A percentile compares a stretch with the other conserved stretches of the same genome.
These are phyloP conservation scores for Barbus barbus DNA, from an alignment of 2,113 vertebrate species.

Conservation along the genomic window DNA sequence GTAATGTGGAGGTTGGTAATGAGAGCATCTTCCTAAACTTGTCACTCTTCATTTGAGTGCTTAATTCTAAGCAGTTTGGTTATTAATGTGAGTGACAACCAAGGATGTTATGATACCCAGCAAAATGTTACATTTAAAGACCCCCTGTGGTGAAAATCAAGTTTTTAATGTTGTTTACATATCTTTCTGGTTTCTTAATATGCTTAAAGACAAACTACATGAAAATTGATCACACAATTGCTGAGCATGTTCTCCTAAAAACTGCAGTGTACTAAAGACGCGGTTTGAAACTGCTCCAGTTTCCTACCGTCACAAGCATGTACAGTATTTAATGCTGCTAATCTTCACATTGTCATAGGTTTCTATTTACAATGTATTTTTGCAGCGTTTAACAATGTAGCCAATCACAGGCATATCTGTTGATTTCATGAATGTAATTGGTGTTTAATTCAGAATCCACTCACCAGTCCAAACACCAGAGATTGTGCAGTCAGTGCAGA, in stretches of 20 bases:
- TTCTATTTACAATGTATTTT: too few relatives aligned
- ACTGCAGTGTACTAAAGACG: background rate
- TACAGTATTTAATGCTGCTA: background rate
- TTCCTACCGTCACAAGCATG: background rate
- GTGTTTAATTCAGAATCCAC: too few relatives aligned
- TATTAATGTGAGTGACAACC: background rate
- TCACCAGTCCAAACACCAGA: too few relatives aligned
- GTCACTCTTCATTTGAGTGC: background rate
- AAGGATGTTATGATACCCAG: background rate
- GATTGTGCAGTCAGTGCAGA: too few relatives aligned
- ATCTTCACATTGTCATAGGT: too few relatives aligned
- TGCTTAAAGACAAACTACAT: background rate
- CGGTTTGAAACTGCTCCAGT: too few relatives aligned
- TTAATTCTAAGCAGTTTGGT: background rate
- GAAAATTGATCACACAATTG: background rate
- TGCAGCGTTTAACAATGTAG: too few relatives aligned
- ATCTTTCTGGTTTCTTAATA: background rate
- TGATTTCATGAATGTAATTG: too few relatives aligned
- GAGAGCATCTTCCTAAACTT: background rate
- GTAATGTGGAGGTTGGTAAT: background rate
- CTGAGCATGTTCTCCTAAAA: background rate
- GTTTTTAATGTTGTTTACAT: background rate
- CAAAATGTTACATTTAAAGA: background rate
- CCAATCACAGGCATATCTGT: too few relatives aligned
- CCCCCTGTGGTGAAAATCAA: background rate